phyloP scores from a whole-genome alignment of 2,113 vertebrate genomes.

The Neogobius melanostomus region DNA sequence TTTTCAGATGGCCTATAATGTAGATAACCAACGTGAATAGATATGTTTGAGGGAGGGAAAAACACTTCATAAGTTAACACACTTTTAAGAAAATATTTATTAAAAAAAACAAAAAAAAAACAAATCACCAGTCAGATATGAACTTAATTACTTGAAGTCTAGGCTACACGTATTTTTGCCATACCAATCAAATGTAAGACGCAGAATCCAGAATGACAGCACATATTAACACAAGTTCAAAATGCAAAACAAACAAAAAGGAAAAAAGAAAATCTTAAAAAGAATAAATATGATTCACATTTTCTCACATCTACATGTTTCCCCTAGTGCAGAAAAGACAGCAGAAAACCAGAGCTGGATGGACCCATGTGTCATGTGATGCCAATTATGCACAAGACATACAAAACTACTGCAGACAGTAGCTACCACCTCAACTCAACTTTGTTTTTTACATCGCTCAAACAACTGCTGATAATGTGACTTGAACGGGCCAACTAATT shows the following conservation, averaged over 20 bases:
- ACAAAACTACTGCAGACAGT: conserved; percentile 27
- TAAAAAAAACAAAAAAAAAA: conserved; percentile 57
- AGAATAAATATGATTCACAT: conserved; percentile 83
- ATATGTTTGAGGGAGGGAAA: too few relatives aligned
- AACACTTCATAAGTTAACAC: neutral
- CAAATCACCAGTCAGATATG: conserved; percentile 77
- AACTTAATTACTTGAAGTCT: conserved; percentile 71
- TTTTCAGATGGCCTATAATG: too few relatives aligned
- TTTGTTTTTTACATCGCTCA: conserved; percentile 50
- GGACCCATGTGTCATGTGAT: conserved; percentile 31
- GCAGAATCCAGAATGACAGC: conserved; percentile 43
- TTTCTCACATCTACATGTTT: conserved; percentile 70
- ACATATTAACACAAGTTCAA: conserved; percentile 72
- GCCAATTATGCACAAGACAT: conserved; percentile 28
- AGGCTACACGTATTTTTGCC: conserved; percentile 51
- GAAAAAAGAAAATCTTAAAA: conserved; percentile 53
- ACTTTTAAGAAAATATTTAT: neutral
- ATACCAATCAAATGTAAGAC: conserved; percentile 69
- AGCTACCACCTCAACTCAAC: conserved; percentile 43
- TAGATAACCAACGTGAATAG: too few relatives aligned
- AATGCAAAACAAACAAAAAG: conserved; percentile 60
- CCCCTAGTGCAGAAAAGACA: conserved; percentile 76
- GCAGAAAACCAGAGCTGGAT: conserved; percentile 57
- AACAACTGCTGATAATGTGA: conserved; percentile 29
- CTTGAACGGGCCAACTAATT: conserved; percentile 35